Base-by-base conservation (phyloP, 2,797 vertebrate genomes). In the Fistularia commersonii region DNA sequence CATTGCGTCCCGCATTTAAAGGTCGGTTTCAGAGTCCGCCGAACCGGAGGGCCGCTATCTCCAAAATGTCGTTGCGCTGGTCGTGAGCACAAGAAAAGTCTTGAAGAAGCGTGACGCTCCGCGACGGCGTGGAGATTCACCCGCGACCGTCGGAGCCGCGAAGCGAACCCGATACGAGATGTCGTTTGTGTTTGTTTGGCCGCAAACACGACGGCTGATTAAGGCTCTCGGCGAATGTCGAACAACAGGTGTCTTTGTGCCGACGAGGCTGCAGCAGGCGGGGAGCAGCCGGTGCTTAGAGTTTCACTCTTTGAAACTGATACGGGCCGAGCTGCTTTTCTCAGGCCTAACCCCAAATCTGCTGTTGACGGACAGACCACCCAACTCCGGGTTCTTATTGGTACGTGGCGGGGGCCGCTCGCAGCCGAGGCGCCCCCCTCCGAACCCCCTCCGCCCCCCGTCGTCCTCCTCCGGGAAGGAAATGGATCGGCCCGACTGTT, bases 211-310 rank as follows among this genome's bases (percentile, higher is more conserved):
- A 85, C 76, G 68, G 85, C 74, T 83, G 83, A 83, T 90, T 80
- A 84, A 81, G 61, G 42, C 63, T 79, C 75, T 71, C 66, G 72
- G 65, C 65, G 75, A 81, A 78, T 83, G 78, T 64, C 15, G 79
- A 90, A 92, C 90, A 91, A 92, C 90, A 92, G 90, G 90, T 92
- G 90, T 89, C 87, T 90, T 92, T 92, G 89, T 92, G 83, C 80
- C 58, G 72, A 75, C 59, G 46, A 66, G 86, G 75, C 88, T 74
- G 74, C 79, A 59, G 80, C 41, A 48, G 53, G 68, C 75, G 51
- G 80, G 75, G 71, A 69, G 66, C 48, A 49, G 63, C 60, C 62
- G n/a, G 82, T 75, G 86, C 84, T 82, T 91, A 77, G 78, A 64
- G 80, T 90, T 91, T 90, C 87, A 89, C 74, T 76, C 90, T 92